phyloP scores from a whole-genome alignment of 2,113 vertebrate genomes.

The Prietella phreatophila region DNA sequence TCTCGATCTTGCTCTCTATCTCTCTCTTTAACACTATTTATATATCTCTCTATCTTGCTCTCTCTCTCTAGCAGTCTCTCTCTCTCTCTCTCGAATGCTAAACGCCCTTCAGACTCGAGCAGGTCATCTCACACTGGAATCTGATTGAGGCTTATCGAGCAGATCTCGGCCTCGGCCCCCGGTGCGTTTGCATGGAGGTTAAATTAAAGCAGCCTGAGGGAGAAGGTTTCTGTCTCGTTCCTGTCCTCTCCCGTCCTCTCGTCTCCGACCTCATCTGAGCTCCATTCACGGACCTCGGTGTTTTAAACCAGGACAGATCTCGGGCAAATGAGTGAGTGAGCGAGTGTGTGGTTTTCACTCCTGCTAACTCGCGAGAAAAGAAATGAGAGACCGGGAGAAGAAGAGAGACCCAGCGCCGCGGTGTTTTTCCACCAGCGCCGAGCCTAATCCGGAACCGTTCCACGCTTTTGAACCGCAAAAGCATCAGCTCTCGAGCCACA shows the following conservation, averaged over 20 bases:
- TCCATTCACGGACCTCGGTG: neutral
- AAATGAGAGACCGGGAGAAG: neutral
- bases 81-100: conserved; percentile 53
- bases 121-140: conserved; percentile 35
- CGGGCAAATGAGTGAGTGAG: neutral
- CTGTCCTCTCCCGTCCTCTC: neutral
- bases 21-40: neutral
- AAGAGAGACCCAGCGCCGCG: neutral
- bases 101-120: conserved; percentile 30
- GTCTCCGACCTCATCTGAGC: neutral
- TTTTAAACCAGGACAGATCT: neutral
- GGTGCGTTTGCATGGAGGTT: conserved; percentile 8
- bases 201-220: conserved; percentile 20
- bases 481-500: neutral
- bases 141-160: conserved; percentile 34
- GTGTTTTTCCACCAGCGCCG: neutral
- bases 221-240: conserved; percentile 2
- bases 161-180: neutral
- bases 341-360: neutral
- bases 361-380: neutral
- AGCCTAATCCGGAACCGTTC: conserved; percentile 26
- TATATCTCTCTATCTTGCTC: neutral
- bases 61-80: conserved; percentile 12
- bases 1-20: too few species aligned
- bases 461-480: neutral